Conservation (phyloP, 2,888 invertebrate species). For the Resseliella maxima region DNA sequence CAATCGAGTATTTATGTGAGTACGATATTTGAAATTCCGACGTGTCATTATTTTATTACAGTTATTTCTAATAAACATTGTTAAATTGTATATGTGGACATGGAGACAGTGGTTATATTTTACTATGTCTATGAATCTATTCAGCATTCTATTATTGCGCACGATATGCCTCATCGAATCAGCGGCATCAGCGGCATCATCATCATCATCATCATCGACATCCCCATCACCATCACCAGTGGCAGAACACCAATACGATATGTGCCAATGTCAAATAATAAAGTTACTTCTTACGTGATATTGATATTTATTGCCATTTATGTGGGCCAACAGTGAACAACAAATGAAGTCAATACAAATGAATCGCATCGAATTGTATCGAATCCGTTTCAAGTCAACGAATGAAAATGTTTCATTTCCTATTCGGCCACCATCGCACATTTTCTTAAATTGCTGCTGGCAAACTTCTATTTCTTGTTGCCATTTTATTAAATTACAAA, state of each 20-base stretch:
- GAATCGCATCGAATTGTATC: neutral
- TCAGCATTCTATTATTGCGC: too few species aligned
- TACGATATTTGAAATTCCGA: neutral
- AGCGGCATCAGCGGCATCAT: too few species aligned
- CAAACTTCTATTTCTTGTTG: neutral
- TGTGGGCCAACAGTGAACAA: neutral
- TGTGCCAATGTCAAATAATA: constrained; percentile 32
- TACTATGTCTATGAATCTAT: too few species aligned
- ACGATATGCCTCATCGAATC: too few species aligned
- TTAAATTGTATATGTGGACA: neutral
- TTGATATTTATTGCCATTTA: constrained; percentile 26
- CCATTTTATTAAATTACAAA: neutral
- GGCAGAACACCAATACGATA: neutral
- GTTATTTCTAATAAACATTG: neutral
- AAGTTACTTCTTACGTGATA: constrained; percentile 47
- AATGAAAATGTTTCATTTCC: constrained; percentile 41
- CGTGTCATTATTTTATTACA: neutral
- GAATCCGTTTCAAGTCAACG: neutral
- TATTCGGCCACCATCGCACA: constrained; percentile 27
- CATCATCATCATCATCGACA: too few species aligned
- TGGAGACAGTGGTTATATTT: neutral
- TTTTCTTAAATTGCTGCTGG: constrained; percentile 12
- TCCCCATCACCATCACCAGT: neutral
- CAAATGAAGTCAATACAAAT: neutral
- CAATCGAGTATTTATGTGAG: constrained; percentile 2